These are phyloP conservation scores for Heteractis magnifica DNA, from an alignment of 92 coral and sea anemone species.

Conservation along the genomic window DNA sequence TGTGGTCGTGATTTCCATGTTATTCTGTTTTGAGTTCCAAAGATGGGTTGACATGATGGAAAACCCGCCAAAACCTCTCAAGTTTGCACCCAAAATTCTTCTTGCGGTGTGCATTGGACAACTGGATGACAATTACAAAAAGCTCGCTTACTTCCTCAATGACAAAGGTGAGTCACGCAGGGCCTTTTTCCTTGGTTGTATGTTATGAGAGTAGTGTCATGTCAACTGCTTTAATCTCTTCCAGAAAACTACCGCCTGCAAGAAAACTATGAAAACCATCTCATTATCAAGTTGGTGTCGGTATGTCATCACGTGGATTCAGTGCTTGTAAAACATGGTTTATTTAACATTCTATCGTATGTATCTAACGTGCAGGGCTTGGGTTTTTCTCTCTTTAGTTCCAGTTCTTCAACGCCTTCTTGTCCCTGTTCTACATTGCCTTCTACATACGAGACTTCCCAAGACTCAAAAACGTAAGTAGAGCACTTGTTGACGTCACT, in stretches of 20 bases:
- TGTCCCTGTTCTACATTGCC: slow-evolving; percentile 95
- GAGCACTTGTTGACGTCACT: too few species aligned
- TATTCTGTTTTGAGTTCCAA: slow-evolving; percentile 92
- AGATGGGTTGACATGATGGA: slow-evolving; percentile 96
- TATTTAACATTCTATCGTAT: too few species aligned
- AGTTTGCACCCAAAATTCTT: slow-evolving; percentile 95
- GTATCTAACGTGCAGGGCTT: too few species aligned
- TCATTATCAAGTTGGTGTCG: slow-evolving; percentile 93
- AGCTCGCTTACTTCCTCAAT: slow-evolving; percentile 88
- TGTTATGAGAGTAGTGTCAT: not conserved
- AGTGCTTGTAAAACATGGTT: not conserved
- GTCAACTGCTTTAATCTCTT: not conserved
- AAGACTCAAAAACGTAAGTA: slow-evolving; percentile 84
- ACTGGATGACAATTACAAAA: slow-evolving; percentile 96
- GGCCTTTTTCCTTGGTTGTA: not conserved
- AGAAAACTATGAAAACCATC: slow-evolving; percentile 94
- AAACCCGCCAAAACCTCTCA: slow-evolving; percentile 94
- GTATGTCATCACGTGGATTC: slow-evolving; percentile 46
- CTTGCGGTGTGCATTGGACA: slow-evolving; percentile 94
- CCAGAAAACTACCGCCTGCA: slow-evolving; percentile 96
- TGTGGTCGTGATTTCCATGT: slow-evolving; percentile 79
- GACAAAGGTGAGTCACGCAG: slow-evolving; percentile 72
- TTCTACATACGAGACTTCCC: slow-evolving; percentile 86
- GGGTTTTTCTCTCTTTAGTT: slow-evolving; percentile 55
- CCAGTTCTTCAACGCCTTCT: slow-evolving; percentile 92